Evolutionary conservation across 2,888 invertebrate species (phyloP).

Genomic region (Plemyria rubiginata): DNA sequence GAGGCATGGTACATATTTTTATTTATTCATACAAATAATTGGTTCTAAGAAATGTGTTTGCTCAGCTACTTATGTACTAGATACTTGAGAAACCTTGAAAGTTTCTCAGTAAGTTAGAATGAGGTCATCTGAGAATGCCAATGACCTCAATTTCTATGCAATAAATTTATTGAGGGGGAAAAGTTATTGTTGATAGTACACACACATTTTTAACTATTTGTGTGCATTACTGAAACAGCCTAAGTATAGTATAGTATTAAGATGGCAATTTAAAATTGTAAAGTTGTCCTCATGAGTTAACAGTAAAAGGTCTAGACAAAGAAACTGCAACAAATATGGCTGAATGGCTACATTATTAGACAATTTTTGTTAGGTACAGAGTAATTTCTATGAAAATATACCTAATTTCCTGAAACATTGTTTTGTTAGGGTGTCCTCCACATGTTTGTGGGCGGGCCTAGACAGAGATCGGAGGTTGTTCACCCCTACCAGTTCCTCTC

Average conservation of each 20-base stretch:
- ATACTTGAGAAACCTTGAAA: slow-evolving; percentile 37
- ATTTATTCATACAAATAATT: not conserved
- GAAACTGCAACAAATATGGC: slow-evolving; percentile 62
- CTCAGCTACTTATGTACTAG: too few species aligned
- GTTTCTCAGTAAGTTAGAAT: slow-evolving; percentile 53
- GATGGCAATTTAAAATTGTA: not conserved
- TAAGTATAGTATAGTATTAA: too few species aligned
- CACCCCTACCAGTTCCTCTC: slow-evolving; percentile 81
- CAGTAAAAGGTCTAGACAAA: slow-evolving; percentile 56
- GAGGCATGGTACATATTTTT: slow-evolving; percentile 1
- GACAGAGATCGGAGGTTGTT: slow-evolving; percentile 75
- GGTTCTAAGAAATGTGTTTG: slow-evolving; percentile 22
- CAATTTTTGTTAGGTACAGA: slow-evolving; percentile 64
- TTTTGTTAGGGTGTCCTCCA: slow-evolving; percentile 52
- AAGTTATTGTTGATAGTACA: not conserved
- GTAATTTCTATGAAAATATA: slow-evolving; percentile 31
- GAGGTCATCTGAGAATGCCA: slow-evolving; percentile 56
- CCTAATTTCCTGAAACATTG: slow-evolving; percentile 36
- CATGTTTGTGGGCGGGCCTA: slow-evolving; percentile 65
- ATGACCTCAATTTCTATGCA: slow-evolving; percentile 47
- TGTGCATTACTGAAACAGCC: too few species aligned
- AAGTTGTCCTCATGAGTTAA: not conserved
- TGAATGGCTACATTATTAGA: slow-evolving; percentile 37
- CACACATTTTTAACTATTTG: too few species aligned
- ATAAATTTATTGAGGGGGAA: not conserved